Percentiles rank a stretch among this genome's conserved stretches.
Evolutionary conservation across 2,113 vertebrate genomes (phyloP).

Genomic region (Microcebus murinus): DNA sequence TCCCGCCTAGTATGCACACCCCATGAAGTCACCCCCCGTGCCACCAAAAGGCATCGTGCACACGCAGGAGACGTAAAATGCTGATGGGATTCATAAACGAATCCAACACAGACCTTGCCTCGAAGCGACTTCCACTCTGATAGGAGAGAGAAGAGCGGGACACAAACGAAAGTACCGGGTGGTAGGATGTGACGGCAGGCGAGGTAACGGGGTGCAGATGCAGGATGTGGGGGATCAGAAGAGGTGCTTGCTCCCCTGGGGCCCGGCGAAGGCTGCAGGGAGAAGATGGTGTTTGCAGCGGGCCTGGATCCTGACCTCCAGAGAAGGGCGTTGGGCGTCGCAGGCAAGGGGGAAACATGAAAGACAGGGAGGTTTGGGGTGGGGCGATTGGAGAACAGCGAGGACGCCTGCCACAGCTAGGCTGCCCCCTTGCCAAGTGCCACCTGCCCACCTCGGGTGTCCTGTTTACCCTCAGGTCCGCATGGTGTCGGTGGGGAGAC

Average conservation of each 20-base stretch:
- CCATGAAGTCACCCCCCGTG: not conserved
- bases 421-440: not conserved
- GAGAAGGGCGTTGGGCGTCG: not conserved
- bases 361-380: not conserved
- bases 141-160: not conserved
- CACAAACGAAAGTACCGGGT: not conserved
- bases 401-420: not conserved
- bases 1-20: not conserved
- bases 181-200: not conserved
- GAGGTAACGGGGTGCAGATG: too few relatives aligned
- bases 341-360: not conserved
- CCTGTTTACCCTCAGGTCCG: not conserved
- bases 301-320: not conserved
- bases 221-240: not conserved
- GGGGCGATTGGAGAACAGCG: not conserved
- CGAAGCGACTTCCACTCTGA: not conserved
- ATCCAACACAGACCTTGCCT: not conserved
- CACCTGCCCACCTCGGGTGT: not conserved
- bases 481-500: not conserved
- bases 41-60: rapidly evolving
- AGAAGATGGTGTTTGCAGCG: not conserved
- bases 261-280: not conserved
- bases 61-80: not conserved
- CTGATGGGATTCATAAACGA: not conserved
- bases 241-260: too few relatives aligned